phyloP scores from a whole-genome alignment of 2,888 invertebrate genomes.

The Andricus quercusramuli region DNA sequence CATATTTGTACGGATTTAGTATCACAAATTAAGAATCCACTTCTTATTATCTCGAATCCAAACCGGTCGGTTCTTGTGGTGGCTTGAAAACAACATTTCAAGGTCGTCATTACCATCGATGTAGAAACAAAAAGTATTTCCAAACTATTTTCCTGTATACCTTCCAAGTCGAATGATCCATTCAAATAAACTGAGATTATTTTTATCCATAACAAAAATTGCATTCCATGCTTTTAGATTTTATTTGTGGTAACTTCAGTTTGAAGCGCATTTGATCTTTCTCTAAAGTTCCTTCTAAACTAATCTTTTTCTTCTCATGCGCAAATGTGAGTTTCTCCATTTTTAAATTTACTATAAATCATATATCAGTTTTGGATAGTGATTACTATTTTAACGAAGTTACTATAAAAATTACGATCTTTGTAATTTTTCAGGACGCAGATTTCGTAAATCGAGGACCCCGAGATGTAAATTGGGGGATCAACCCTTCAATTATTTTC shows the following conservation, averaged over 20 bases:
- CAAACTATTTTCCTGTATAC: not conserved
- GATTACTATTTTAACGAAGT: too few relatives aligned
- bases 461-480: too few relatives aligned
- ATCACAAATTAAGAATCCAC: not conserved
- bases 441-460: too few relatives aligned
- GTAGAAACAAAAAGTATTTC: not conserved
- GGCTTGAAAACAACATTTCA: slow-evolving; percentile 1
- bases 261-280: not conserved
- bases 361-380: too few relatives aligned
- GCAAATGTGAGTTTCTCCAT: too few relatives aligned
- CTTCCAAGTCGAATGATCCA: not conserved
- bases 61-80: slow-evolving; percentile 7
- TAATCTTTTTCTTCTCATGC: too few relatives aligned
- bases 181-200: not conserved
- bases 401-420: too few relatives aligned
- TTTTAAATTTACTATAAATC: too few relatives aligned
- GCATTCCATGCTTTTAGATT: not conserved
- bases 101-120: not conserved
- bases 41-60: not conserved
- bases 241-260: not conserved
- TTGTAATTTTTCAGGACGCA: too few relatives aligned
- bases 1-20: too few relatives aligned
- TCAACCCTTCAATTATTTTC: too few relatives aligned
- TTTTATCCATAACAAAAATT: not conserved
- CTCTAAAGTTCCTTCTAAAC: too few relatives aligned